Conservation (phyloP, 2,888 invertebrate genomes). For the Drosophila eohydei region DNA sequence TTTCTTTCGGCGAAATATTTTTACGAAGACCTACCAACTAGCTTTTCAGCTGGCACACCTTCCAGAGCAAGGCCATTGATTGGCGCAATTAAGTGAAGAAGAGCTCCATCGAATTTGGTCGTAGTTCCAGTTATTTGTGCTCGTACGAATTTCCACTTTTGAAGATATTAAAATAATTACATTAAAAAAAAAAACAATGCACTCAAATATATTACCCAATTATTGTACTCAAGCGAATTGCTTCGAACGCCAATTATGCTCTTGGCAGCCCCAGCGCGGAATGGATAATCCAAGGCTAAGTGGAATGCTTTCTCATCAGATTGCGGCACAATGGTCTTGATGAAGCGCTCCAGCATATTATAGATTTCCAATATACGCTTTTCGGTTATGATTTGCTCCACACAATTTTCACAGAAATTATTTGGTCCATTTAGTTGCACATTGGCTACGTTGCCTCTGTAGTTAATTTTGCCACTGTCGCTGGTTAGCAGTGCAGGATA, state of each 20-base stretch:
- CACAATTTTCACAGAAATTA: conserved; percentile 64
- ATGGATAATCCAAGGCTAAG: conserved; percentile 89
- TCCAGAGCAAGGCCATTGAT: conserved; percentile 86
- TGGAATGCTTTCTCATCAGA: conserved; percentile 88
- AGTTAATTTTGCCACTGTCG: conserved; percentile 85
- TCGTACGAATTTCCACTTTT: conserved; percentile 76
- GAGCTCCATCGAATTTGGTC: conserved; percentile 87
- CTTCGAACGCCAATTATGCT: conserved; percentile 89
- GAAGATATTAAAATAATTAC: neutral
- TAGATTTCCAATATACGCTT: conserved; percentile 69
- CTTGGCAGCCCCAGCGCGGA: conserved; percentile 91
- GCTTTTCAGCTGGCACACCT: conserved; percentile 82
- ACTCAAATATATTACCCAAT: conserved; percentile 64
- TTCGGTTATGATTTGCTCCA: conserved; percentile 69
- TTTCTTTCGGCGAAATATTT: neutral
- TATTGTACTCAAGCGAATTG: conserved; percentile 86
- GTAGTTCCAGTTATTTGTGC: conserved; percentile 75
- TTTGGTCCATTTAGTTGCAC: conserved; percentile 82
- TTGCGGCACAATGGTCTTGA: conserved; percentile 70
- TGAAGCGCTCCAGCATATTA: conserved; percentile 69
- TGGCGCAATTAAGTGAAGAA: conserved; percentile 88
- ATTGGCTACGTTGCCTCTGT: conserved; percentile 85
- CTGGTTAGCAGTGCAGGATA: conserved; percentile 87
- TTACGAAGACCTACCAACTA: conserved; percentile 80
- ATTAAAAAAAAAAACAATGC: neutral